Base-by-base conservation (phyloP, 2,888 invertebrate genomes). In the Vesta saturnalis region DNA sequence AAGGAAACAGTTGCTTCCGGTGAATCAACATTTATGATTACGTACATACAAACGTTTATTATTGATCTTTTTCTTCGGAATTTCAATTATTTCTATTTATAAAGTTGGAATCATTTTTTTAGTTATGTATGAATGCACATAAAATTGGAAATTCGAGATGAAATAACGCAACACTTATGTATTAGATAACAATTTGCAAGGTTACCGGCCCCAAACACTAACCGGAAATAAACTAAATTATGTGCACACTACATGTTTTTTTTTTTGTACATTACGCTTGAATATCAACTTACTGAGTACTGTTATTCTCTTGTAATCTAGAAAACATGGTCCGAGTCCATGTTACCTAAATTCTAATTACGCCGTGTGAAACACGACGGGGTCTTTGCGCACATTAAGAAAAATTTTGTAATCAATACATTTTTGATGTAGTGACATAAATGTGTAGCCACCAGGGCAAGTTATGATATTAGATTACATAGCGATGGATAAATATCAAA, bases 1-100 rank as follows among this genome's bases (percentile, higher is more conserved):
- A 49, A 73, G 76, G 73, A 74, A 77, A 75, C 74, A 74, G 74
- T 70, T 67, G 77, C 75, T 79, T 79, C 79, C 79, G 77, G 79
- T 75, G 77, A 76, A 77, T 77, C 75, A 74, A 74, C 75, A 72
- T 71, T 75, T 73, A 35, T 56, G 22, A 56, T 18, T 49, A 49
- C 47, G 47, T 14, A 15, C 15, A 15, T 15, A 49, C 39, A n/a
- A n/a, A 8, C 3, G 23, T 23, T 23, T 23, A 14, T 43, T 49
- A 49, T 15, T 15, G 43, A 43, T 18, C 47, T 12, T 14, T n/a
- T n/a, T n/a, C n/a, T n/a, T n/a, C 18, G 15, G 47, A 49, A 49
- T 49, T 49, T 49, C 47, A 49, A 49, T 49, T 49, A 49, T 49
- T 49, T 49, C 18, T 16, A 18, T 3, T 18, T 1, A n/a, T n/a